Base-by-base conservation (phyloP, 2,797 vertebrate genomes). In the Gymnodraco acuticeps region DNA sequence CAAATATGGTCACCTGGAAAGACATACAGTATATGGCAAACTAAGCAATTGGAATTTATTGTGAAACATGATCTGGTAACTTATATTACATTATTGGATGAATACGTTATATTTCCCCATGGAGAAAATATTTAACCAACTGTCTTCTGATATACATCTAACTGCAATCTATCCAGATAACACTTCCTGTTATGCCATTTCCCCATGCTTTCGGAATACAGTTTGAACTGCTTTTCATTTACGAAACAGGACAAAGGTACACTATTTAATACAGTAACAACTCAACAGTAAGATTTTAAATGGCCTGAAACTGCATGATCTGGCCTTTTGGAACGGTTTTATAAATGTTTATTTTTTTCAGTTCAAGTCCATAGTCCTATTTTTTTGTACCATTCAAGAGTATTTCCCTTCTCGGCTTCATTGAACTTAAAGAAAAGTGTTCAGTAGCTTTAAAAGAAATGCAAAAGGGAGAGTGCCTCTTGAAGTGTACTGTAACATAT, bases 101-200 rank as follows among this genome's bases (percentile, higher is more conserved):
- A 27, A 27, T 27, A 27, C 1, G 3, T 27, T 27, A 27, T 27
- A 27, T 27, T 27, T 27, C 27, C 27, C 27, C 3, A 27, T 27
- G 27, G 27, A 27, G 27, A 27, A 27, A 4, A 27, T 27, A 27
- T 27, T 27, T 27, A 27, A 27, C 1, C n/a, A 9, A 31, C 52
- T 60, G 17, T 74, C 52, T 64, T 13, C 27, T 51, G 50, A 58
- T 52, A 9, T 4, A 64, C 17, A 41, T 23, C 19, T 16, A 54
- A 60, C 61, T 73, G 43, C 63, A 78, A 64, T 63, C 56, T 63
- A 59, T 69, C 31, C 55, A 73, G 33, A 50, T 16, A 59, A 41
- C 45, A 69, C 73, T 77, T 82, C 69, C 81, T 84, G 69, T 80
- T 82, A 53, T 63, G 60, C 27, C 53, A 69, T 72, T 77, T 82